Evolutionary conservation across 2,888 invertebrate species (phyloP), one percentile per base, ranked within the genome.

Genomic region (Coremacera marginata): DNA sequence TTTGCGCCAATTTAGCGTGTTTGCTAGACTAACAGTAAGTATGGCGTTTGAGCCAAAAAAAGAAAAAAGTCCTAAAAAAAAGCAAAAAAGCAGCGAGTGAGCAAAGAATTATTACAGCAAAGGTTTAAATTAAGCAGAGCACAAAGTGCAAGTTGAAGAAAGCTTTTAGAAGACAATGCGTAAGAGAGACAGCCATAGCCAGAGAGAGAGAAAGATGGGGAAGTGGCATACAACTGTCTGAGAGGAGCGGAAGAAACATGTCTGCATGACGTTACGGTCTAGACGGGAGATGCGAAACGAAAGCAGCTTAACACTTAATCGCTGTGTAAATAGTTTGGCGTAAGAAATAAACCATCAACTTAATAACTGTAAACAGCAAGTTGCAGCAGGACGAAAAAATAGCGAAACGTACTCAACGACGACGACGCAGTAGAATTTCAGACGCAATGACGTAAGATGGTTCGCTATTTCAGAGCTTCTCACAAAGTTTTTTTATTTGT

Each of bases 281-380:
- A 16, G 62, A 11, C 25, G 37, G 14, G 19, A 11, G 31, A 16
- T 19, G 44, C 3, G 52, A 16, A n/a, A n/a, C n/a, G n/a, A n/a
- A n/a, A n/a, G 16, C 34, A 31, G 62, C 72, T 49, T 62, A 49
- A 62, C 34, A 62, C 76, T 70, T 63, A 70, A 76, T 63, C 76
- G 52, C 62, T 62, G 60, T 76, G 76, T 52, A 76, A 76, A 76
- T 70, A 70, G 49, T 70, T 76, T 63, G 70, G 76, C 71, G 71
- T 55, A 55, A 65, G 65, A 67, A 62, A 22, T 19, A 72, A 60
- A 72, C 44, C 52, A 31, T 25, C 55, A 55, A 55, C 31, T 70
- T 37, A 16, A 37, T 22, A 55, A 70, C 51, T 16, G 52, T 19
- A 14, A 51, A 34, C 62, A 25, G 22, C 65, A 16, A 34, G n/a